A percentile compares a stretch with the other conserved stretches of the same genome.
Conservation (phyloP, 2,797 vertebrate genomes). For the Poecile montanus region DNA sequence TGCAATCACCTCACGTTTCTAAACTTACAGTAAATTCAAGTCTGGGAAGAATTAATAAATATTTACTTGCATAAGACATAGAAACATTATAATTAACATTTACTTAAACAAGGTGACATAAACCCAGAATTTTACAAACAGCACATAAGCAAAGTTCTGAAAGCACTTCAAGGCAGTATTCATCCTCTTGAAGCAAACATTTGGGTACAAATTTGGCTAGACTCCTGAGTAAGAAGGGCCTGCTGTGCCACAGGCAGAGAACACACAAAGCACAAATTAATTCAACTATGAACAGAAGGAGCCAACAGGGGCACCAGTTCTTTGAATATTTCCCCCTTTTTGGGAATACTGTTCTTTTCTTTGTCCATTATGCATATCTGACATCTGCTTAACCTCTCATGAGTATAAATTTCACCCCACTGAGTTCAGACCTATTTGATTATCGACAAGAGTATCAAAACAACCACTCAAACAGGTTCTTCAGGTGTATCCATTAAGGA, state of each 20-base stretch:
- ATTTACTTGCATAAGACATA: not conserved
- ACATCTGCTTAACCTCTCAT: not conserved
- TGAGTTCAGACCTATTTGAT: not conserved
- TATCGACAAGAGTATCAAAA: not conserved
- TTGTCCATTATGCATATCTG: not conserved
- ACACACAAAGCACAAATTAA: rapidly evolving
- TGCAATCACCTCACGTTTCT: not conserved
- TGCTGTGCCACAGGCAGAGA: not conserved
- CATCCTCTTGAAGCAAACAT: not conserved
- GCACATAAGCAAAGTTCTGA: not conserved
- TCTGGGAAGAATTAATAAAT: not conserved
- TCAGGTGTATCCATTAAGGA: not conserved
- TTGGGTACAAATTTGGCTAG: not conserved
- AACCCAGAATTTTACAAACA: not conserved
- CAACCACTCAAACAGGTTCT: not conserved
- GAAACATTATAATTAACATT: not conserved
- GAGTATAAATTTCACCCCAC: not conserved
- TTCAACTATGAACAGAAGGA: not conserved
- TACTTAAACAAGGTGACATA: not conserved
- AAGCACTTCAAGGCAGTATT: not conserved
- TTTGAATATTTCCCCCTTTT: not conserved
- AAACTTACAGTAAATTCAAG: not conserved
- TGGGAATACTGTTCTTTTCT: not conserved
- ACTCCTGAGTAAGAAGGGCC: not conserved
- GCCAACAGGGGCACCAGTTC: not conserved